Conservation (phyloP, 1,140 invertebrate genomes). For the Agrypnia vestita region DNA sequence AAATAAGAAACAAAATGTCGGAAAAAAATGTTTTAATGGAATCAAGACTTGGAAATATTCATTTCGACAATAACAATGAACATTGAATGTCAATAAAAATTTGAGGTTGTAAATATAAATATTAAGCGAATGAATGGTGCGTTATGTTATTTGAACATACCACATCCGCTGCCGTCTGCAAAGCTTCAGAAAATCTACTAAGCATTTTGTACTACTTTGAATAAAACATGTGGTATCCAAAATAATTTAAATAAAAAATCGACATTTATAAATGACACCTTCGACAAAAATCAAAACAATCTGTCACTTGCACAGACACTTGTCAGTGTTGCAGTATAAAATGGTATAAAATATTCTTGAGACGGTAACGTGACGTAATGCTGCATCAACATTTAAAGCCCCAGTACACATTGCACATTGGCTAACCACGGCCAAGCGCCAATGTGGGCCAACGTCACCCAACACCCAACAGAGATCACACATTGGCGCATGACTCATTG, state of each 20-base stretch:
- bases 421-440: too few relatives aligned
- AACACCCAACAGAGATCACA: too few relatives aligned
- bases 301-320: too few relatives aligned
- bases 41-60: too few relatives aligned
- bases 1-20: too few relatives aligned
- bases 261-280: constrained; percentile 29
- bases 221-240: neutral
- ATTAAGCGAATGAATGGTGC: neutral
- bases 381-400: too few relatives aligned
- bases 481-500: too few relatives aligned
- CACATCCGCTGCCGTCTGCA: constrained; percentile 71
- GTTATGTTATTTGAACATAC: constrained; percentile 59
- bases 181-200: constrained; percentile 70
- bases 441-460: too few relatives aligned
- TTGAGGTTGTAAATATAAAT: constrained; percentile 43
- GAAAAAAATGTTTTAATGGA: too few relatives aligned
- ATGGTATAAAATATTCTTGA: too few relatives aligned
- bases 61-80: neutral
- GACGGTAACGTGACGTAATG: too few relatives aligned
- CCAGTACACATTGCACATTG: too few relatives aligned
- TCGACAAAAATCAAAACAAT: constrained; percentile 41
- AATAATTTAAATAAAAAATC: constrained; percentile 17
- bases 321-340: neutral
- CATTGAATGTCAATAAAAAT: constrained; percentile 8
- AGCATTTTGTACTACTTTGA: constrained; percentile 63